Base-by-base conservation (phyloP, 2,888 invertebrate genomes). In the Ecliptopera silaceata region DNA sequence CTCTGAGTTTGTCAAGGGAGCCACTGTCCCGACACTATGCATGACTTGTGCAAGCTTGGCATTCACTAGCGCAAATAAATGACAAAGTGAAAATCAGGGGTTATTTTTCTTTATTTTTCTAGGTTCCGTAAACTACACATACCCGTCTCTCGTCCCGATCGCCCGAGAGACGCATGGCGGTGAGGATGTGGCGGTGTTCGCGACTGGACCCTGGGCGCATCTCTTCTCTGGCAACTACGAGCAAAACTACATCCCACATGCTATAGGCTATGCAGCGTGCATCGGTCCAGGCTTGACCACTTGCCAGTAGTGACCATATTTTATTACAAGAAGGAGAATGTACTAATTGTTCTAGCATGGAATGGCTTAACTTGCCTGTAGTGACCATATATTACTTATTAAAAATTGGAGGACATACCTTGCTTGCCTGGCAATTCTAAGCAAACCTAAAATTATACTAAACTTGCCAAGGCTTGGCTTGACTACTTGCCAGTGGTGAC, bases 151-250 rank as follows among this genome's bases (percentile, higher is more conserved):
- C 0, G 92, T 93, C 0, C 96, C 96, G 0, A 84, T 93, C 32
- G 38, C 72, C 0, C 80, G 91, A 12, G 96, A 95, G 71, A 95
- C 95, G 0, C 96, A 96, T 68, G 95, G 95, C 0, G 95, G 95
- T 0, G 96, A 97, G 61, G 97, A 97, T 78, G 96, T 97, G 0
- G 93, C 94, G 0, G 94, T 97, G 0, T 96, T 93, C 79, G 96
- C 96, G 0, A 85, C 82, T 10, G 97, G 95, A 17, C 97, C 96
- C 1, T 95, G 95, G 95, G 87, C 96, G 0, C 96, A 97, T 74
- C 88, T 97, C 0, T 96, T 97, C 74, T 93, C 94, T 0, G 96
- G 97, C 0, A 94, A 94, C 52, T 94, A 95, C 69, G 96, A 97
- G 71, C 96, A 97, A 81, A 95, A 93, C 78, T 94, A 92, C 70